phyloP scores from a whole-genome alignment of 2,113 vertebrate genomes.

The Eidolon helvum region DNA sequence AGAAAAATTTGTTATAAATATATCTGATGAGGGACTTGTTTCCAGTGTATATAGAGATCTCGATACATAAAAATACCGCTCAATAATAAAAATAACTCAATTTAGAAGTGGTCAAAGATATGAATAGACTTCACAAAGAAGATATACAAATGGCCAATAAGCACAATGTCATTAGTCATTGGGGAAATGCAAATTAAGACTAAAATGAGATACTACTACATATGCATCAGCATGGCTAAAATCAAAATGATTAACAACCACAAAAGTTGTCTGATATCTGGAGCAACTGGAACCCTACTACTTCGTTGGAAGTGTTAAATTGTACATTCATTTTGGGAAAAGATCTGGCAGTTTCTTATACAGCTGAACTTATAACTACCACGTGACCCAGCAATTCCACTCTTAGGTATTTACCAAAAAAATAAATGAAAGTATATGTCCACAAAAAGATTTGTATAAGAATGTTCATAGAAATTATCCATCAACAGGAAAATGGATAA shows the following conservation, averaged over 20 bases:
- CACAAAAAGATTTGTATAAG: not conserved
- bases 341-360: not conserved
- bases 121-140: conserved; percentile 43
- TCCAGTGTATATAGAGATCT: not conserved
- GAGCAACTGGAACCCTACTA: not conserved
- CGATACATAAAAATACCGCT: not conserved
- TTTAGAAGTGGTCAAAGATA: not conserved
- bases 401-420: conserved; percentile 5
- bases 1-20: not conserved
- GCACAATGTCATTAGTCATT: not conserved
- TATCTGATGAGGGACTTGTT: not conserved
- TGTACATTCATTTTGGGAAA: not conserved
- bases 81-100: not conserved
- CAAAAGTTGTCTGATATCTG: not conserved
- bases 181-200: conserved; percentile 19
- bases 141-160: conserved; percentile 28
- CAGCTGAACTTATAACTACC: not conserved
- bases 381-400: not conserved
- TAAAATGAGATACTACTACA: not conserved
- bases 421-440: not conserved
- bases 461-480: not conserved
- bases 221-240: not conserved
- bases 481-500: not conserved
- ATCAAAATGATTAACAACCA: not conserved
- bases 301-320: conserved; percentile 15